Percentiles rank a stretch among this genome's conserved stretches.
These are phyloP conservation scores for Hoplodrina ambigua DNA, from an alignment of 2,888 invertebrate species.

Conservation along the genomic window DNA sequence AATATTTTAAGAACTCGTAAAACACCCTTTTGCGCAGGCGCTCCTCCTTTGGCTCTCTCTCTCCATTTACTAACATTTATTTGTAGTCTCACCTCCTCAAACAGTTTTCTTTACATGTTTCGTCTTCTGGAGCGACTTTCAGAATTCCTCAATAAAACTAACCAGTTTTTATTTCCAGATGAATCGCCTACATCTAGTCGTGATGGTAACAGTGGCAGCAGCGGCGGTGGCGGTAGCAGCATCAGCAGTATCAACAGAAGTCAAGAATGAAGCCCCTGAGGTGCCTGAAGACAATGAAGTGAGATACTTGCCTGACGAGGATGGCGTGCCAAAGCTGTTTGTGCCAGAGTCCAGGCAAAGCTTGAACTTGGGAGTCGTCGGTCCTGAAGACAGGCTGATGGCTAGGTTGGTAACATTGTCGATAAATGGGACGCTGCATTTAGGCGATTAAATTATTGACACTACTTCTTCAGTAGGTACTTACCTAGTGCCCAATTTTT, in stretches of 20 bases:
- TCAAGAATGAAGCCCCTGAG: background rate
- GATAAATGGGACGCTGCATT: too few relatives aligned
- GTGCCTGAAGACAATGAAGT: background rate
- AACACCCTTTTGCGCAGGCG: too few relatives aligned
- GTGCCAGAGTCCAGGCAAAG: background rate
- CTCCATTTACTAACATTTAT: too few relatives aligned
- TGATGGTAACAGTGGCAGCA: background rate
- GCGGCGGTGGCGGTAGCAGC: background rate
- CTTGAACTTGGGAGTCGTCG: background rate
- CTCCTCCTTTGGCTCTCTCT: too few relatives aligned
- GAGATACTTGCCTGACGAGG: background rate
- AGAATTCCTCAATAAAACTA: too few relatives aligned
- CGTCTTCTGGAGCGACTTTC: too few relatives aligned
- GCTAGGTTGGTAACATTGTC: constrained; percentile 6
- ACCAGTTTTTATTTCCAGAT: constrained; percentile 10
- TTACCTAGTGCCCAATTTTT: too few relatives aligned
- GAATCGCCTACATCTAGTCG: constrained; percentile 11
- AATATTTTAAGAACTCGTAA: background rate
- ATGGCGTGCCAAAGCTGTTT: background rate
- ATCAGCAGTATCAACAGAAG: background rate
- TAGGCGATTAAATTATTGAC: too few relatives aligned
- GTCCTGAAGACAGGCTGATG: background rate
- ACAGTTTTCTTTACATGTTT: too few relatives aligned
- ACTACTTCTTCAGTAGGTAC: too few relatives aligned
- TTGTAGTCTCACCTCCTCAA: too few relatives aligned